Evolutionary conservation across 2,888 invertebrate species (phyloP).

Genomic region (Eupelmus urozonus): DNA sequence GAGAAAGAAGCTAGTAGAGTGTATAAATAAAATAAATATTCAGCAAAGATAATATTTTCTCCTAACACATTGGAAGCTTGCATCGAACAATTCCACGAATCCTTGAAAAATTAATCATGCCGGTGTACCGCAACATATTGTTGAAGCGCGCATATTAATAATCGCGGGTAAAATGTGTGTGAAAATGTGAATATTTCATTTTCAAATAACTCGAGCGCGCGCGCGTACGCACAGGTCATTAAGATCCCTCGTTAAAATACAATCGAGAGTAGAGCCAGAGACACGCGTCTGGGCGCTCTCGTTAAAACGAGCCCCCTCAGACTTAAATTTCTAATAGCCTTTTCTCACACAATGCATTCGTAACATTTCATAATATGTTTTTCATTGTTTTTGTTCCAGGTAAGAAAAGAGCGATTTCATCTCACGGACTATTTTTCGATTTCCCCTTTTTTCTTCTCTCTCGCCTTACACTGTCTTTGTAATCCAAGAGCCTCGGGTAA

Average conservation of each 20-base stretch:
- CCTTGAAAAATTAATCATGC: constrained; percentile 35
- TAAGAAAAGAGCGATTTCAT: constrained; percentile 43
- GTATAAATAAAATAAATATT: not conserved
- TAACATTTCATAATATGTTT: constrained; percentile 49
- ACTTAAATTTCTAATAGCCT: constrained; percentile 15
- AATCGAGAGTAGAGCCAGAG: constrained; percentile 9
- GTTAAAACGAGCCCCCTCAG: not conserved
- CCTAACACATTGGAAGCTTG: not conserved
- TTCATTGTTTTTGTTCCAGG: constrained; percentile 61
- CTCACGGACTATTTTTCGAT: constrained; percentile 30
- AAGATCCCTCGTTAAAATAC: constrained; percentile 18
- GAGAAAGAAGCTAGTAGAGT: too few relatives aligned
- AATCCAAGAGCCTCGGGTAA: constrained; percentile 15
- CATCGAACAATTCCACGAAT: constrained; percentile 25
- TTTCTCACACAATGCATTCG: constrained; percentile 32
- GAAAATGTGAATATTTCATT: not conserved
- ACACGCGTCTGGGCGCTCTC: constrained; percentile 11
- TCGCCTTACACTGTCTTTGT: not conserved
- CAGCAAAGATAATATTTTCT: not conserved
- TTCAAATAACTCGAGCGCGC: too few relatives aligned
- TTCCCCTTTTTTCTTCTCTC: constrained; percentile 27
- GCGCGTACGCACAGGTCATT: constrained; percentile 15
- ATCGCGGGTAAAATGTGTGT: not conserved
- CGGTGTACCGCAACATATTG: not conserved
- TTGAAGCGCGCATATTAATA: not conserved